These are phyloP conservation scores for Adoxophyes honmai DNA, from an alignment of 1,140 invertebrate genomes.

Conservation along the genomic window DNA sequence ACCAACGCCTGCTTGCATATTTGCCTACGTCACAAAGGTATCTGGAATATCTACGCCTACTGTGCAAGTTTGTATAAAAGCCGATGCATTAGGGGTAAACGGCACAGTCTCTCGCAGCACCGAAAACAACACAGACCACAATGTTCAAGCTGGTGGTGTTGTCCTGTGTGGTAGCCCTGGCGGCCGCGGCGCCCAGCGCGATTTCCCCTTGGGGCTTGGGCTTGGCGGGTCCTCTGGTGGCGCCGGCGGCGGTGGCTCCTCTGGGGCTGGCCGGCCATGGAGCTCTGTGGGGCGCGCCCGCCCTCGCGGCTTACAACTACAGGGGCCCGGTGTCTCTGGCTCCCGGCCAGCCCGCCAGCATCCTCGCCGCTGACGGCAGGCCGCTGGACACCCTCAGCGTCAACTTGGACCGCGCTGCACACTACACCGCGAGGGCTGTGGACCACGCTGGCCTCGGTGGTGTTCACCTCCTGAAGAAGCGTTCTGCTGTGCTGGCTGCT, in stretches of 20 bases:
- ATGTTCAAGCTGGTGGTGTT: constrained; percentile 81
- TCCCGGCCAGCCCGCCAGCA: constrained; percentile 58
- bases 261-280: constrained; percentile 25
- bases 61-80: constrained; percentile 52
- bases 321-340: constrained; percentile 56
- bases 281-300: constrained; percentile 22
- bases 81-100: constrained; percentile 29
- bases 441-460: constrained; percentile 3
- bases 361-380: constrained; percentile 48
- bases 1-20: constrained; percentile 55
- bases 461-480: constrained; percentile 16
- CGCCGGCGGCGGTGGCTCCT: constrained; percentile 26
- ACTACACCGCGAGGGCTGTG: constrained; percentile 47
- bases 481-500: neutral
- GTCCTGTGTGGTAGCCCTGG: constrained; percentile 70
- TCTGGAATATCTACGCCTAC: constrained; percentile 44
- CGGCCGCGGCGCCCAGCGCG: constrained; percentile 45
- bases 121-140: constrained; percentile 69
- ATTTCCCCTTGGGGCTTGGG: constrained; percentile 33
- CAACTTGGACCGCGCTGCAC: constrained; percentile 67
- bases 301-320: constrained; percentile 50
- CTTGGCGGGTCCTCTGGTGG: constrained; percentile 22
- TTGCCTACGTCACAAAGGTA: constrained; percentile 56
- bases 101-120: constrained; percentile 46
- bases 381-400: constrained; percentile 66